Evolutionary conservation across 35 echinoderm and acorn worm genomes (phyloP).

Genomic region (Patiria miniata): DNA sequence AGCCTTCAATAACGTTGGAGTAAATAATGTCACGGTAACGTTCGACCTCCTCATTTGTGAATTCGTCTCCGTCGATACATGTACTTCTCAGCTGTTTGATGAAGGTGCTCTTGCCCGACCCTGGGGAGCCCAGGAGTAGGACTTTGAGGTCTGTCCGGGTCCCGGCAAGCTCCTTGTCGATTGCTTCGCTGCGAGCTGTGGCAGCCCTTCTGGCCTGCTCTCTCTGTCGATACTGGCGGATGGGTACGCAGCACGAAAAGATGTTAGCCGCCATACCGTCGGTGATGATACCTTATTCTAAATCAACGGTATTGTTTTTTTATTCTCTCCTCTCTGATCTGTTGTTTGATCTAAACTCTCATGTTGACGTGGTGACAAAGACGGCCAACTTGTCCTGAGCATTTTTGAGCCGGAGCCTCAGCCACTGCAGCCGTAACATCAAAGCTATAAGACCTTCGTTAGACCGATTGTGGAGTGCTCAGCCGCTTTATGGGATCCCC

Average conservation of each 20-base stretch:
- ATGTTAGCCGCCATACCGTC: conserved; percentile 62
- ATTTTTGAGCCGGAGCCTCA: too few species aligned
- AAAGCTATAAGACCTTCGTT: too few species aligned
- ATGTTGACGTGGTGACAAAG: too few species aligned
- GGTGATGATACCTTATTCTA: conserved; percentile 41
- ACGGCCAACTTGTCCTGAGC: too few species aligned
- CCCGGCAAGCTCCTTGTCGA: conserved; percentile 79
- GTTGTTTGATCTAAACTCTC: too few species aligned
- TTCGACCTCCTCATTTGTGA: conserved; percentile 67
- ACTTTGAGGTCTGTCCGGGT: conserved; percentile 80
- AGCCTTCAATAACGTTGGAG: conserved; percentile 90
- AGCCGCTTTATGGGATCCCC: too few species aligned
- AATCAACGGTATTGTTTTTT: too few species aligned
- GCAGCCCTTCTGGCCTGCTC: too few species aligned
- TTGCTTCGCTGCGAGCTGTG: conserved; percentile 62
- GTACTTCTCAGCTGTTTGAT: conserved; percentile 97
- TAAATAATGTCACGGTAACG: conserved; percentile 90
- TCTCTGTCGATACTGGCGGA: too few species aligned
- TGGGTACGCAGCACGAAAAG: conserved; percentile 76
- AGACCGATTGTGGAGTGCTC: too few species aligned
- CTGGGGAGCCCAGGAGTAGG: conserved; percentile 78
- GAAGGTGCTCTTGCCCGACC: conserved; percentile 97
- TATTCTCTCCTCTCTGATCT: too few species aligned
- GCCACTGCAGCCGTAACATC: too few species aligned
- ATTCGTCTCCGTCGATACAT: conserved; percentile 83